A percentile compares a stretch with the other conserved stretches of the same genome.
Evolutionary conservation across 2,797 vertebrate species (phyloP).

Genomic region (Syngnathus acus): DNA sequence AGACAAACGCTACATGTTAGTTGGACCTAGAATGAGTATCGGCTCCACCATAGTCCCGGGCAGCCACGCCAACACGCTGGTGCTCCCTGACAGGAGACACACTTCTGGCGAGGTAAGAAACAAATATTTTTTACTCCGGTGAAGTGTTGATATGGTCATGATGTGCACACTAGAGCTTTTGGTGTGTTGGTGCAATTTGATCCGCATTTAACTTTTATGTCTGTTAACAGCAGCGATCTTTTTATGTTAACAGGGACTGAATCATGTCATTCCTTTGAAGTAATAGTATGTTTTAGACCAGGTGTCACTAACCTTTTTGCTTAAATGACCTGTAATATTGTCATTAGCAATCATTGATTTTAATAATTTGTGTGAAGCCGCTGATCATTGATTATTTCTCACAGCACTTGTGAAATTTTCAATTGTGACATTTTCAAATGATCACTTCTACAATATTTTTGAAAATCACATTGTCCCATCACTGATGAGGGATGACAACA

Average conservation of each 20-base stretch:
- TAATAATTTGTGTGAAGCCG: no score
- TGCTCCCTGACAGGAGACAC: slow-evolving; percentile 38
- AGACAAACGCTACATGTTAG: slow-evolving; percentile 61
- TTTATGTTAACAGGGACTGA: neutral
- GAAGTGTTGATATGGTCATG: neutral
- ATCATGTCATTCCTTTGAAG: no score
- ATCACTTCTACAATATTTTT: no score
- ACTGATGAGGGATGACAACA: no score
- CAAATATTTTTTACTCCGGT: neutral
- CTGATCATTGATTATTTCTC: no score
- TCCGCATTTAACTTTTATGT: neutral
- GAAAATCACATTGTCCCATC: no score
- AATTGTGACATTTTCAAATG: no score
- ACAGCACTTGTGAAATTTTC: no score
- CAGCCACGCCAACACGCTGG: slow-evolving; percentile 47
- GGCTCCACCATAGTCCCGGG: slow-evolving; percentile 47
- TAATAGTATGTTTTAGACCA: no score
- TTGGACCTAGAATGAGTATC: slow-evolving; percentile 61
- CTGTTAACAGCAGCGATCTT: neutral
- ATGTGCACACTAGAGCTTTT: neutral
- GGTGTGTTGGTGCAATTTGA: neutral
- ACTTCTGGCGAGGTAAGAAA: slow-evolving; percentile 46
- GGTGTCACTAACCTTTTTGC: no score
- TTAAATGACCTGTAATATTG: no score
- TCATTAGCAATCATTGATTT: no score